Percentiles rank a stretch among this genome's conserved stretches.
Conservation (phyloP, 2,113 vertebrate genomes). For the Penelope pileata region DNA sequence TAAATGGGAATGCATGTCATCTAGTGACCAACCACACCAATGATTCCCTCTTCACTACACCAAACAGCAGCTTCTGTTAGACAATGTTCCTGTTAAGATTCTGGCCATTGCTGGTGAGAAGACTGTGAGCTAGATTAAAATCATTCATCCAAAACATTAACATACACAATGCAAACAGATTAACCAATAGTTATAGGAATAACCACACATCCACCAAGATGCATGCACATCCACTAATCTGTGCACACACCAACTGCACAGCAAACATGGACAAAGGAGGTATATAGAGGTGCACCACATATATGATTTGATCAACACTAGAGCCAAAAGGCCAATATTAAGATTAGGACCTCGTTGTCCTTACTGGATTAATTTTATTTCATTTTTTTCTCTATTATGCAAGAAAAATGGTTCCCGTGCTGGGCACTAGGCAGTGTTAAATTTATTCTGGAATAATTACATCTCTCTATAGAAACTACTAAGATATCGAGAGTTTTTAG, state of each 20-base stretch:
- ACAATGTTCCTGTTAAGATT: neutral
- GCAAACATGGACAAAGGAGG: neutral
- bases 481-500: neutral
- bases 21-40: neutral
- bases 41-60: neutral
- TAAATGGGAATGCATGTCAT: fast-evolving
- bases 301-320: neutral
- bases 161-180: neutral
- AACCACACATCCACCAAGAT: neutral
- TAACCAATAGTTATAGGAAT: neutral
- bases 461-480: neutral
- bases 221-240: neutral
- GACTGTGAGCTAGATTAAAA: neutral
- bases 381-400: neutral
- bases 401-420: neutral
- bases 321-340: neutral
- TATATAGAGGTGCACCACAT: neutral
- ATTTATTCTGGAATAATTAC: neutral
- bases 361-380: neutral
- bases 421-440: fast-evolving
- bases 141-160: neutral
- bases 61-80: neutral
- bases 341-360: neutral
- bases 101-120: neutral
- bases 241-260: neutral